Conservation (phyloP, 2,888 invertebrate genomes). For the Formica aserva region DNA sequence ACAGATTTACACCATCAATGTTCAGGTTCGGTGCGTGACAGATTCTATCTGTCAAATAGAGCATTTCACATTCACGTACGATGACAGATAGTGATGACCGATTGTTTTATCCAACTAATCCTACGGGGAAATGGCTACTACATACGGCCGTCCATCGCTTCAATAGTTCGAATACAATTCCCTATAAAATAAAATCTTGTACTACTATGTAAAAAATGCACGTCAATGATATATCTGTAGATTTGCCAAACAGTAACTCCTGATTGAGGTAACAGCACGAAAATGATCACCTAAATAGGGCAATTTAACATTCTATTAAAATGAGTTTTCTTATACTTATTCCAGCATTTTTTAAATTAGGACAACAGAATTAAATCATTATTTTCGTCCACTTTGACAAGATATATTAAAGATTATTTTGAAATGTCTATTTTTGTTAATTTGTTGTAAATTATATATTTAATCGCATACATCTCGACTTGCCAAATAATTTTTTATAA, state of each 20-base stretch:
- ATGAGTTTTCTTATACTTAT: slow-evolving; percentile 31
- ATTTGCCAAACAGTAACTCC: not conserved
- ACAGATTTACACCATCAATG: slow-evolving; percentile 42
- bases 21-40: slow-evolving; percentile 5
- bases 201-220: not conserved
- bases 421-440: not conserved
- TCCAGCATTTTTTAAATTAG: slow-evolving; percentile 36
- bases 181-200: not conserved
- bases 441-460: not conserved
- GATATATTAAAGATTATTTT: slow-evolving; percentile 24
- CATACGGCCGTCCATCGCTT: not conserved
- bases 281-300: slow-evolving; percentile 14
- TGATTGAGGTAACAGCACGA: slow-evolving; percentile 32
- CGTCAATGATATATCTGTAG: not conserved
- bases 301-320: slow-evolving; percentile 44
- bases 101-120: slow-evolving; percentile 29
- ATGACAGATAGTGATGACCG: slow-evolving; percentile 42
- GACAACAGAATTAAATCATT: slow-evolving; percentile 13
- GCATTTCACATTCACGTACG: slow-evolving; percentile 25
- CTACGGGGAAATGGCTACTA: slow-evolving; percentile 10
- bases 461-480: not conserved
- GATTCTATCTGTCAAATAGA: slow-evolving; percentile 31
- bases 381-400: not conserved
- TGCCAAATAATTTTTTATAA: not conserved
- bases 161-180: not conserved